Evolutionary conservation across 1,140 invertebrate species (phyloP).

Genomic region (Paracyclopina nana): DNA sequence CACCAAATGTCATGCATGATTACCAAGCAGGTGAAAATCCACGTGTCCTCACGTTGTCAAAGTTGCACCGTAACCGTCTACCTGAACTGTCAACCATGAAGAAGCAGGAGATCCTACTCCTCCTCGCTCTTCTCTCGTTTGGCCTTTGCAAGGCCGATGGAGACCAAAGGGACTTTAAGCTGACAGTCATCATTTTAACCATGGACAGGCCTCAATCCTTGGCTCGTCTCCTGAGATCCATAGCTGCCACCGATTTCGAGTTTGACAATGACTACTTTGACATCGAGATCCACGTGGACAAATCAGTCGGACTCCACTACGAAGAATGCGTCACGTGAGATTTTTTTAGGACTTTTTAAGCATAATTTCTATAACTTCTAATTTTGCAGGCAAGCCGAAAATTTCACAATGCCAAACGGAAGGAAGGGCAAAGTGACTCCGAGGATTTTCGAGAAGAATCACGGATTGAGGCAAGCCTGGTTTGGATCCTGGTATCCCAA

Average conservation of each 20-base stretch:
- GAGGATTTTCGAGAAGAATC: slow-evolving; percentile 4
- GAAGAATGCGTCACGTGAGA: slow-evolving; percentile 5
- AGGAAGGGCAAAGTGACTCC: slow-evolving; percentile 5
- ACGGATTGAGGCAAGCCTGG: slow-evolving; percentile 11
- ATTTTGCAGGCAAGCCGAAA: slow-evolving; percentile 3
- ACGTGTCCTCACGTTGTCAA: too few species aligned
- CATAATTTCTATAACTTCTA: background rate
- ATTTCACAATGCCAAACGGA: slow-evolving; percentile 4
- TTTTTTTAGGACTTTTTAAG: background rate
- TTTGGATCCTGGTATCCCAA: slow-evolving; percentile 15
- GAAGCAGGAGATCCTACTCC: too few species aligned
- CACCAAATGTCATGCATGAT: too few species aligned
- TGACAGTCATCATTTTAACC: slow-evolving; percentile 14
- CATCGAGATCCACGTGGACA: slow-evolving; percentile 16
- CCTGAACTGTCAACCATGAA: too few species aligned
- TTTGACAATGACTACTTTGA: slow-evolving; percentile 8
- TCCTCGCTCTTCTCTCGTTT: too few species aligned
- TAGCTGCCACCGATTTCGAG: slow-evolving; percentile 12
- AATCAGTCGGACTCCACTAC: background rate
- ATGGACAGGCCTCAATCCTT: slow-evolving; percentile 14
- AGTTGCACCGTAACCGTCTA: too few species aligned
- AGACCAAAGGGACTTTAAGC: slow-evolving; percentile 6
- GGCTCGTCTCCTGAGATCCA: background rate
- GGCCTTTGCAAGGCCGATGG: too few species aligned
- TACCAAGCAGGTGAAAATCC: too few species aligned